Percentiles rank a stretch among this genome's conserved stretches.
These are phyloP conservation scores for Atta cephalotes DNA, from an alignment of 1,140 invertebrate species.

Conservation along the genomic window DNA sequence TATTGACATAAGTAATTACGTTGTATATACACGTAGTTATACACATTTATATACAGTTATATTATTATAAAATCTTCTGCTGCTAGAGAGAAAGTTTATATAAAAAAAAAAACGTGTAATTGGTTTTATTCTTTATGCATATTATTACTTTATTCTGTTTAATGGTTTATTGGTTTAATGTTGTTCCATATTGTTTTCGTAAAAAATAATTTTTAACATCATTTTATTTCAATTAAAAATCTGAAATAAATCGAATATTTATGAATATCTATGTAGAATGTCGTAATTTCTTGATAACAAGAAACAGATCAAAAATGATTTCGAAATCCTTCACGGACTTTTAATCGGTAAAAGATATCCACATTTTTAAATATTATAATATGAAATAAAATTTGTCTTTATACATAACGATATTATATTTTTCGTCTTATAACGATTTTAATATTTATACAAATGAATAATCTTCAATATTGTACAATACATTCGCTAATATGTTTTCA, in stretches of 20 bases:
- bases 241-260: not conserved
- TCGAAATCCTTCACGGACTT: not conserved
- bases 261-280: not conserved
- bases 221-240: slow-evolving; percentile 32
- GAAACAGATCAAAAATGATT: not conserved
- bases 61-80: too few relatives aligned
- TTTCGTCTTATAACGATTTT: not conserved
- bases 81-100: not conserved
- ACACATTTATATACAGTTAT: too few relatives aligned
- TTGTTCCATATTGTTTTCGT: not conserved
- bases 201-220: not conserved
- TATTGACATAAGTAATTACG: not conserved
- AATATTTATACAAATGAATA: not conserved
- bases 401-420: not conserved
- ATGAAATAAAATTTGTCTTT: not conserved
- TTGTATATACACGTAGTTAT: too few relatives aligned
- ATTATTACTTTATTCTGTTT: not conserved
- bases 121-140: not conserved
- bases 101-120: not conserved
- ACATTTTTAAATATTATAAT: not conserved
- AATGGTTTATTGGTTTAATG: not conserved
- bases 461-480: too few relatives aligned
- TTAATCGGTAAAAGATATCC: not conserved
- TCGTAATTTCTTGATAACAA: slow-evolving; percentile 6
- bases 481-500: too few relatives aligned